These are phyloP conservation scores for Genyomyrus donnyi DNA, from an alignment of 2,113 vertebrate species.

Conservation along the genomic window DNA sequence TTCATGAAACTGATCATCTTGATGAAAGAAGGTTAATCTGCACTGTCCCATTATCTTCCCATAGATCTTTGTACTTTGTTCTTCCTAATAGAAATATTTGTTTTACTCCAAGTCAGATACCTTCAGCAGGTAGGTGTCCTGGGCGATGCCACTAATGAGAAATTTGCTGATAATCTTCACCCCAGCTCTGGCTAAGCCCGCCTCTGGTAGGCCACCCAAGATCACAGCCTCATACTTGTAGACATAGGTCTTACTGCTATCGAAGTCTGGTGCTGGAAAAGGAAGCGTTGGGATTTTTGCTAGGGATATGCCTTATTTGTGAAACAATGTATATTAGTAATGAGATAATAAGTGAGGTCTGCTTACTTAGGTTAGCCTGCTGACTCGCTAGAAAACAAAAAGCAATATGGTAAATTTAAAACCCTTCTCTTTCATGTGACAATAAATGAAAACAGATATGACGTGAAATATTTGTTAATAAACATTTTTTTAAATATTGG, in stretches of 20 bases:
- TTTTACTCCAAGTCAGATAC: constrained; percentile 41
- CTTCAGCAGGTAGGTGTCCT: constrained; percentile 53
- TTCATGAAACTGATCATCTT: not conserved
- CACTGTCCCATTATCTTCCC: not conserved
- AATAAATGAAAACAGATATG: not conserved
- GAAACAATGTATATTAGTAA: not conserved
- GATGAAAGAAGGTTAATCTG: not conserved
- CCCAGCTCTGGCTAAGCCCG: constrained; percentile 53
- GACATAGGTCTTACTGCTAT: constrained; percentile 45
- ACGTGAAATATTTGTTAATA: not conserved
- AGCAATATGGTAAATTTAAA: not conserved
- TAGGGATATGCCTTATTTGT: not conserved
- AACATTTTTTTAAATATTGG: not conserved
- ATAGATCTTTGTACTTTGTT: not conserved
- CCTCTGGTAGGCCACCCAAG: constrained; percentile 61
- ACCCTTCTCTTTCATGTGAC: not conserved
- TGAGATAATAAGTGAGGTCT: not conserved
- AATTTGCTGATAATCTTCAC: constrained; percentile 60
- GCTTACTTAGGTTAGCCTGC: not conserved
- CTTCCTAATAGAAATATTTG: not conserved
- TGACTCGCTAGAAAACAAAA: not conserved
- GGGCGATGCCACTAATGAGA: constrained; percentile 47
- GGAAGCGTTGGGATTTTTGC: not conserved
- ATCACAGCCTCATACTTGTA: constrained; percentile 66
- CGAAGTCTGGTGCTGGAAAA: constrained; percentile 60